phyloP scores from a whole-genome alignment of 2,113 vertebrate genomes.

The Willisornis vidua region DNA sequence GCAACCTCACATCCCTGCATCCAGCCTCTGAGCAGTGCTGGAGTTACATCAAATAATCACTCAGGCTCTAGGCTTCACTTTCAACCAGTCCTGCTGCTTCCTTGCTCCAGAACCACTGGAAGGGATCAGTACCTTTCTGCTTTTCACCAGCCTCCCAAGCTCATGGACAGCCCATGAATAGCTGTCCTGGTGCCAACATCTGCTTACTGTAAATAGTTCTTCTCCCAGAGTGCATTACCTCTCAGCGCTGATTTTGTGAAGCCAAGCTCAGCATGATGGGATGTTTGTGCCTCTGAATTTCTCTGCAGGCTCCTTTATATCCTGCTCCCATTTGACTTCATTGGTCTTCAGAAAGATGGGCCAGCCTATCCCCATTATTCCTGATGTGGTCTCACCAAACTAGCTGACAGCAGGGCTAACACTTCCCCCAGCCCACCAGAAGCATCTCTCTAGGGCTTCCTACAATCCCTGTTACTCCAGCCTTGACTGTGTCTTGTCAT shows the following conservation, averaged over 20 bases:
- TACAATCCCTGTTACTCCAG: not conserved
- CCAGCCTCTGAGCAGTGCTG: not conserved
- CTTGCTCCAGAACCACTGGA: not conserved
- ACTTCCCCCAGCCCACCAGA: not conserved
- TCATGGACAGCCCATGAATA: not conserved
- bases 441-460: not conserved
- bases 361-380: not conserved
- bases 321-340: not conserved
- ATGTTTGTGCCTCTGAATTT: fast-evolving
- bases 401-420: not conserved
- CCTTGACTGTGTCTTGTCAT: not conserved
- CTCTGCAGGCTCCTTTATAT: not conserved
- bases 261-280: not conserved
- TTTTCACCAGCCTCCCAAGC: not conserved
- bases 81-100: not conserved
- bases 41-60: not conserved
- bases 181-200: not conserved
- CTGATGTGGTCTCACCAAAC: not conserved
- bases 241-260: not conserved
- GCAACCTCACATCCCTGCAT: not conserved
- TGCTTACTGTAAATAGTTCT: not conserved
- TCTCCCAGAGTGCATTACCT: not conserved
- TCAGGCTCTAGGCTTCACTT: not conserved
- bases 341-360: not conserved
- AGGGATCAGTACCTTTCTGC: not conserved